Conservation (phyloP, 1,140 invertebrate genomes). For the Zophobas atratus region DNA sequence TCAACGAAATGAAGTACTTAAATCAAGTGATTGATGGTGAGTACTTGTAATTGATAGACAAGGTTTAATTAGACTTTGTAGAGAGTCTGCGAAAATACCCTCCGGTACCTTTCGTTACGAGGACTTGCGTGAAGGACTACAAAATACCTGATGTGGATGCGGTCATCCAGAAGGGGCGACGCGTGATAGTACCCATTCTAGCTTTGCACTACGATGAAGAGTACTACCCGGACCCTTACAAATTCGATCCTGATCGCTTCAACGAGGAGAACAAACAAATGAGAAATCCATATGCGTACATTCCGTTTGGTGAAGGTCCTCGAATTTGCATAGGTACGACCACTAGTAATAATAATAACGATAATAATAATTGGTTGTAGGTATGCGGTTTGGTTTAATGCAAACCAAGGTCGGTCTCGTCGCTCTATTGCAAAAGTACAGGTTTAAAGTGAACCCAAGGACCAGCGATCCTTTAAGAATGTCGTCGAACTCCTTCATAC, state of each 20-base stretch:
- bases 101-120: slow-evolving; percentile 68
- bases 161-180: slow-evolving; percentile 68
- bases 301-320: slow-evolving; percentile 75
- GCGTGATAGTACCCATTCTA: slow-evolving; percentile 67
- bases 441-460: slow-evolving; percentile 50
- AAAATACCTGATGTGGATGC: slow-evolving; percentile 65
- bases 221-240: slow-evolving; percentile 76
- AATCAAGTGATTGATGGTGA: slow-evolving; percentile 66
- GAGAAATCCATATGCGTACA: slow-evolving; percentile 66
- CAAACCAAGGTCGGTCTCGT: slow-evolving; percentile 61
- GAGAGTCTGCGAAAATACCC: slow-evolving; percentile 74
- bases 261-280: slow-evolving; percentile 67
- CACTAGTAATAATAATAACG: too few relatives aligned
- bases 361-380: slow-evolving; percentile 41
- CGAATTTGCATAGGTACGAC: slow-evolving; percentile 71
- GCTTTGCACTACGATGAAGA: slow-evolving; percentile 71
- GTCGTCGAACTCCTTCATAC: slow-evolving; percentile 27
- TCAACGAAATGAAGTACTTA: slow-evolving; percentile 71
- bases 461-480: slow-evolving; percentile 35
- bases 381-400: slow-evolving; percentile 61
- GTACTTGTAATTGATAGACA: neutral
- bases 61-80: slow-evolving; percentile 59
- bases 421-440: slow-evolving; percentile 54
- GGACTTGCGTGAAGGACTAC: slow-evolving; percentile 67
- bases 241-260: slow-evolving; percentile 78